These are phyloP conservation scores for Pterois miles DNA, from an alignment of 2,797 vertebrate species.

Conservation along the genomic window DNA sequence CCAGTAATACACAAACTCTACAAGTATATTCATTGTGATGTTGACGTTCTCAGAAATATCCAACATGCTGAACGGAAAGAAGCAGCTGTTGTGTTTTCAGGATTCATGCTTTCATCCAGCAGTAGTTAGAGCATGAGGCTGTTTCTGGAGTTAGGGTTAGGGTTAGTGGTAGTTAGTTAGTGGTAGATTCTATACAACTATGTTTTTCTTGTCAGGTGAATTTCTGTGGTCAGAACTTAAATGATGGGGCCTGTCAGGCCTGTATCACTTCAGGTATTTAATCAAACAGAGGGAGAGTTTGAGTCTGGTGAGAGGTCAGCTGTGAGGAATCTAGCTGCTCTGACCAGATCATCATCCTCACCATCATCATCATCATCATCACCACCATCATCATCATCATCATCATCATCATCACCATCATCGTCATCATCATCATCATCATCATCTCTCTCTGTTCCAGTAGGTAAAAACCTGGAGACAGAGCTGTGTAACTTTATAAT, in stretches of 20 bases:
- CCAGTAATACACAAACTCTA: not conserved
- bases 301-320: not conserved
- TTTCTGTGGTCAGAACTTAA: not conserved
- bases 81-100: constrained; percentile 8
- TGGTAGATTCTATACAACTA: not conserved
- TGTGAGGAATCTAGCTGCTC: constrained; percentile 42
- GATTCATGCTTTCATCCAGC: constrained; percentile 14
- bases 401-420: too few relatives aligned
- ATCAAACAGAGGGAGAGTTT: not conserved
- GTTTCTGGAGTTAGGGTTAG: too few relatives aligned
- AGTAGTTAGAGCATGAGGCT: not conserved
- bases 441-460: too few relatives aligned
- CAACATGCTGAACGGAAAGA: constrained; percentile 8
- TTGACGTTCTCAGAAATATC: not conserved
- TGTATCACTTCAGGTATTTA: not conserved
- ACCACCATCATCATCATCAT: too few relatives aligned
- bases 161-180: too few relatives aligned
- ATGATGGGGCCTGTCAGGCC: not conserved
- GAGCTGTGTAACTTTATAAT: too few relatives aligned
- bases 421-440: too few relatives aligned
- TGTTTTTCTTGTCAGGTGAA: not conserved
- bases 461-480: too few relatives aligned
- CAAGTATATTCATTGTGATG: constrained; percentile 14
- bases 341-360: too few relatives aligned
- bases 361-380: too few relatives aligned